Percentiles rank a stretch among this genome's conserved stretches.
These are phyloP conservation scores for Mungos mungo DNA, from an alignment of 2,113 vertebrate genomes.

Conservation along the genomic window DNA sequence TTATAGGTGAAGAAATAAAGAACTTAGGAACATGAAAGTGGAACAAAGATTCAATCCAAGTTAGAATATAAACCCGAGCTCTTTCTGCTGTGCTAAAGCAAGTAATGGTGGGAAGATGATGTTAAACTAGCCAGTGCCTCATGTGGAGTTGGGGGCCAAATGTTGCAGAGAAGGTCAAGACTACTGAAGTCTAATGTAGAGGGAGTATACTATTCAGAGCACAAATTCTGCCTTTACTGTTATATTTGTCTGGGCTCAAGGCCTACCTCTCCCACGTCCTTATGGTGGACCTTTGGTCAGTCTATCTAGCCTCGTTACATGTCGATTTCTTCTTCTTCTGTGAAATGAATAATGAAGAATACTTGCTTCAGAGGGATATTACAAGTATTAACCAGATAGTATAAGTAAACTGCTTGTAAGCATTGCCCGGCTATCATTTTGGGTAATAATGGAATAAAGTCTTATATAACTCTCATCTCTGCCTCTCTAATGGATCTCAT, in stretches of 20 bases:
- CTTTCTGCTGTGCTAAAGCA: not conserved
- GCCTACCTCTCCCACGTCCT: not conserved
- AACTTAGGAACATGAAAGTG: not conserved
- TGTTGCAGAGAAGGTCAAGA: not conserved
- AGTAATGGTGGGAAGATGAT: not conserved
- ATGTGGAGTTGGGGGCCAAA: fast-evolving
- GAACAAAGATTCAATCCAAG: not conserved
- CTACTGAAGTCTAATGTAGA: not conserved
- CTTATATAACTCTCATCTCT: not conserved
- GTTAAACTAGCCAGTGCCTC: too few species aligned
- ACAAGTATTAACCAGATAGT: not conserved
- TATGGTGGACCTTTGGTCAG: not conserved
- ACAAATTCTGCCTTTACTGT: not conserved
- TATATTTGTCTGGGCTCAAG: not conserved
- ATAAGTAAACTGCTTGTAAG: not conserved
- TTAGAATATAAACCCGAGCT: not conserved
- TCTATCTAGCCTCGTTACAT: not conserved
- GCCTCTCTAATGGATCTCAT: not conserved
- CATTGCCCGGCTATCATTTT: not conserved
- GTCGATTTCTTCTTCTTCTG: not conserved
- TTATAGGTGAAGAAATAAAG: not conserved
- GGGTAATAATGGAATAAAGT: not conserved
- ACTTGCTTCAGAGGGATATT: not conserved
- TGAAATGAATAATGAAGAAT: not conserved
- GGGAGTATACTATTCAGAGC: not conserved